Evolutionary conservation across 2,797 vertebrate genomes (phyloP), one percentile per base, ranked within the genome.

Genomic region (Cercopithecus neglectus): DNA sequence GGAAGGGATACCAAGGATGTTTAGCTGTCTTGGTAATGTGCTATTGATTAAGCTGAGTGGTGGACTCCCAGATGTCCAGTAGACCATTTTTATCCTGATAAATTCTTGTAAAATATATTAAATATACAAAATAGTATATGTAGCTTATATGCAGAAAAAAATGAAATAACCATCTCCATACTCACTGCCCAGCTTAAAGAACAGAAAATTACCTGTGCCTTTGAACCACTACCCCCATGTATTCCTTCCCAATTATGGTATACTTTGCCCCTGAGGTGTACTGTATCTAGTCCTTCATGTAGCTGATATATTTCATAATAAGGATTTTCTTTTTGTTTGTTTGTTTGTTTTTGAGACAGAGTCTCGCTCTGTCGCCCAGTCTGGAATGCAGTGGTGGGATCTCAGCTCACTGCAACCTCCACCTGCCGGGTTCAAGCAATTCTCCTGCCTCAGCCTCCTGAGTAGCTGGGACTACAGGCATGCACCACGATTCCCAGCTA

Each of bases 131-230:
- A 81, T 59, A 94, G 19, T 61, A 9, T 76, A 76, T 53, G 8
- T 91, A 95, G 46, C 39, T 83, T 72, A 85, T 36, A 1, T 67
- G 61, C 26, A 80, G 44, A 57, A 82, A 81, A 89, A 83, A 96
- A 59, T 96, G 26, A 33, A 70, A 94, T 59, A 94, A 95, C 70
- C 8, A 53, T 4, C 17, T 89, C 33, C 67, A 9, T 59, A 46
- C 72, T 91, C 39, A 87, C 28, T 95, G 30, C 59, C 64, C 12
- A 41, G 33, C 33, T 85, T 75, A 81, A 84, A 44, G 94, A 80
- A 83, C 48, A 95, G 75, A 85, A 96, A 88, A 80, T 84, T 80
- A 76, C 19, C 26, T 76, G 74, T 81, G 61, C 83, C 17, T 94
- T 95, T 75, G 61, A 95, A 70, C 13, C 22, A 19, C 61, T 67